These are phyloP conservation scores for Parnassius smintheus DNA, from an alignment of 2,888 invertebrate genomes.

Conservation along the genomic window DNA sequence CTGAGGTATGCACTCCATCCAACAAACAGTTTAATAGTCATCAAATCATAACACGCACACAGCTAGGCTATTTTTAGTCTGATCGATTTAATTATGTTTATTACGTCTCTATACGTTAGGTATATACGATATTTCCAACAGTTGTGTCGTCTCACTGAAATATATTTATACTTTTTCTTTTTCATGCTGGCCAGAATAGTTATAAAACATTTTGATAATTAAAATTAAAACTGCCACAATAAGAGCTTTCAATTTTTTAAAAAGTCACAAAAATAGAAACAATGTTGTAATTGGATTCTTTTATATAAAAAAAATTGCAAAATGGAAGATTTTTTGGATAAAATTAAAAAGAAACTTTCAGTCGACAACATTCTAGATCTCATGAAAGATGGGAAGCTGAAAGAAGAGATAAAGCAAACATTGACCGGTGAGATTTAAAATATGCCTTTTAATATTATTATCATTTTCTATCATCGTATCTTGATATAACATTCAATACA, in stretches of 20 bases:
- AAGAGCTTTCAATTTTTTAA: conserved; percentile 5
- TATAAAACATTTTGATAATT: not conserved
- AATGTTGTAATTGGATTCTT: not conserved
- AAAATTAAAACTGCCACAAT: conserved; percentile 18
- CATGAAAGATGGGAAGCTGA: conserved; percentile 47
- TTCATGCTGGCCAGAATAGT: conserved; percentile 4
- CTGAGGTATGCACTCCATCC: too few species aligned
- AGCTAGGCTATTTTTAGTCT: too few species aligned
- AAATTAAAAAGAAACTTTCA: conserved; percentile 47
- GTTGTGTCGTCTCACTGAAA: too few species aligned
- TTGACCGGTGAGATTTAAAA: conserved; percentile 20
- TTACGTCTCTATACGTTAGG: too few species aligned
- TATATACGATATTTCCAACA: too few species aligned
- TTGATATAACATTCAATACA: too few species aligned
- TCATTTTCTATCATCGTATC: too few species aligned
- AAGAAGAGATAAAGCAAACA: conserved; percentile 34
- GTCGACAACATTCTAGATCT: conserved; percentile 45
- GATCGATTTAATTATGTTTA: too few species aligned
- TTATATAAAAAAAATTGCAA: conserved; percentile 25
- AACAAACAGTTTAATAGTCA: too few species aligned
- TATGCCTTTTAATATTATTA: not conserved
- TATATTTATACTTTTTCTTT: conserved; percentile 1
- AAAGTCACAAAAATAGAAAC: conserved; percentile 5
- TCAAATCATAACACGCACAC: too few species aligned
- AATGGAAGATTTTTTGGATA: conserved; percentile 58